Evolutionary conservation across 2,888 invertebrate species (phyloP).

Genomic region (Melinaea menophilus): DNA sequence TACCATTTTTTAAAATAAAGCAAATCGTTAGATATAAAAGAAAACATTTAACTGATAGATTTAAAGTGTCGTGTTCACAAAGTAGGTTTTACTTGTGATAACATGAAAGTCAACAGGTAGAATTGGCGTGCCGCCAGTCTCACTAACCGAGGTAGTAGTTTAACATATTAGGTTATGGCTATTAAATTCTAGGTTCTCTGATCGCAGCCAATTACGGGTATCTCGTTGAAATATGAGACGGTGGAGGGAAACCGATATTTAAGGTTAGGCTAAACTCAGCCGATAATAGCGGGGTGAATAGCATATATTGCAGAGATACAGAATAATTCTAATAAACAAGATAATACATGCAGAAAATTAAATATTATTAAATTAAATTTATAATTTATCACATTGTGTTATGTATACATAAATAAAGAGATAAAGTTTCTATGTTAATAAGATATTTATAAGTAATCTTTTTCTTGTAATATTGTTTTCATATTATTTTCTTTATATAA

Average conservation of each 20-base stretch:
- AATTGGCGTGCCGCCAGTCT: conserved; percentile 49
- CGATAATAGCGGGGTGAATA: conserved; percentile 9
- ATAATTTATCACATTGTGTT: too few relatives aligned
- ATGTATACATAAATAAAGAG: too few relatives aligned
- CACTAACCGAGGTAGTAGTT: conserved; percentile 29
- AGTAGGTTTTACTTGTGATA: conserved; percentile 24
- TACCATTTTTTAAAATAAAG: not conserved
- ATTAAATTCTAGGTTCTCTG: conserved; percentile 28
- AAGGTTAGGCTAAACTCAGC: not conserved
- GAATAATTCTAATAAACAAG: too few relatives aligned
- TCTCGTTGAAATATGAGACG: conserved; percentile 10
- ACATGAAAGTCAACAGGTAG: conserved; percentile 56
- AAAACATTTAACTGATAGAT: conserved; percentile 13
- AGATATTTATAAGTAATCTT: too few relatives aligned
- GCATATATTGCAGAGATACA: too few relatives aligned
- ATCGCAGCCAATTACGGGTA: conserved; percentile 16
- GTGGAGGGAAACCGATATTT: not conserved
- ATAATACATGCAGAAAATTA: too few relatives aligned
- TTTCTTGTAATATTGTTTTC: too few relatives aligned
- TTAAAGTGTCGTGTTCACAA: conserved; percentile 16
- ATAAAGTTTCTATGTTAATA: too few relatives aligned
- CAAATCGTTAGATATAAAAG: conserved; percentile 1
- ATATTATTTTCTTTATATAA: too few relatives aligned
- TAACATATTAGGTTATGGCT: conserved; percentile 33
- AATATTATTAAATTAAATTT: too few relatives aligned